Base-by-base conservation (phyloP, 30 jellyfish, hydroid and myxozoan species). In the Aurelia aurita complex sp. Pacific region DNA sequence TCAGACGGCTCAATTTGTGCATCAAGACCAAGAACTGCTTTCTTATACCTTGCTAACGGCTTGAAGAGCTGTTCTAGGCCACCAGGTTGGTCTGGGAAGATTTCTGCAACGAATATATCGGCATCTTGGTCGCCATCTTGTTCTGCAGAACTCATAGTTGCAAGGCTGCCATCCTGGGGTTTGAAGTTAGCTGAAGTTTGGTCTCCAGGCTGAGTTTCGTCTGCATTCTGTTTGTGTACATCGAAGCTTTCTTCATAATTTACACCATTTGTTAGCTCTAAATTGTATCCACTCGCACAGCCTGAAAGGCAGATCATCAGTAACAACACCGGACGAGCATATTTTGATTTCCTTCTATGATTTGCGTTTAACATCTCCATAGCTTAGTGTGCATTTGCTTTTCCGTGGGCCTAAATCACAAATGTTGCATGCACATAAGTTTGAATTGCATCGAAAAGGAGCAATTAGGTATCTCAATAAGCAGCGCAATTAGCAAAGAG, bases 61-160 rank as follows among this genome's bases (percentile, higher is more conserved):
- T 75, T 77, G 43, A 86, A 86, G 5, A 86, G 54, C 59, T 86
- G 89, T 73, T 76, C 89, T 32, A 77, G 77, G 40, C 67, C 51
- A 18, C 84, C 79, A 18, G 76, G 83, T 2, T 73, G 78, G 35
- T 70, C 93, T 10, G 93, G 82, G 63, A 74, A 75, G 19, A 84
- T 84, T 42, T 84, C 93, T 59, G 93, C 93, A 53, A 84, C 66
- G 59, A 84, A 84, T 16, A 84, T 64, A 18, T 84, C 93, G 18
- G 65, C 87, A 74, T 84, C 93, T 62, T 73, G 68, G 36, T 84
- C 78, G 32, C 34, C 62, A 12, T 57, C 70, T 15, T 14, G 57
- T 15, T 68, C 69, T 8, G 90, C 75, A 64, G 19, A 59, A 34
- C 19, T 15, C 52, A 67, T 5, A 61, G 32, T 23, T 61, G 32